Evolutionary conservation across 1,140 invertebrate genomes (phyloP).

Genomic region (Gerris buenoi): DNA sequence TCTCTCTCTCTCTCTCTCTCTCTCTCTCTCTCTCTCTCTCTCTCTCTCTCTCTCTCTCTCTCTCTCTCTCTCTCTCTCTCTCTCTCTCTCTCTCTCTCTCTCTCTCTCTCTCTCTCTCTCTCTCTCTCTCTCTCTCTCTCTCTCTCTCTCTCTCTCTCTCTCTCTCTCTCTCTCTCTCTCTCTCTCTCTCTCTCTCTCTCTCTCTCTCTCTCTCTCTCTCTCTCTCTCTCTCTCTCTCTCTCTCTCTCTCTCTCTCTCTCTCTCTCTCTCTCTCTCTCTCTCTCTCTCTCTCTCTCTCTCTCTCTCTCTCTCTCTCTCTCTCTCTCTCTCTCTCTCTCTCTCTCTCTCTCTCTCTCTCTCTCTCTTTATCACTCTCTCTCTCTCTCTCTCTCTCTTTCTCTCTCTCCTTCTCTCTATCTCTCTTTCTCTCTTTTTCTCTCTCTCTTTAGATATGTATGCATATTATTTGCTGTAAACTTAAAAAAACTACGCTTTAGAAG

Average conservation of each 20-base stretch:
- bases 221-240: no score
- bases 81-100: slow-evolving; percentile 3
- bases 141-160: neutral
- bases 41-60: slow-evolving; percentile 6
- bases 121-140: neutral
- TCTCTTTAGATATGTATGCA: no score
- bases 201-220: no score
- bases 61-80: slow-evolving; percentile 4
- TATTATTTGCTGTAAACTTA: neutral
- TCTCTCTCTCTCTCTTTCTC: slow-evolving; percentile 6
- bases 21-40: slow-evolving; percentile 4
- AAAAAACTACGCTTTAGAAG: neutral
- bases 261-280: slow-evolving; percentile 6
- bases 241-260: slow-evolving; percentile 4
- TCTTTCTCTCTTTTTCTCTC: no score
- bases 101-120: neutral
- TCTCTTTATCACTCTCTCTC: no score
- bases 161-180: neutral
- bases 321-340: slow-evolving; percentile 1
- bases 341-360: slow-evolving; percentile 6
- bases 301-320: slow-evolving; percentile 5
- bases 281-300: slow-evolving; percentile 6
- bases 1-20: no score
- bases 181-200: neutral
- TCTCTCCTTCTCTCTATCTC: neutral